These are phyloP conservation scores for Drosophila tani DNA, from an alignment of 1,140 invertebrate genomes.

Conservation along the genomic window DNA sequence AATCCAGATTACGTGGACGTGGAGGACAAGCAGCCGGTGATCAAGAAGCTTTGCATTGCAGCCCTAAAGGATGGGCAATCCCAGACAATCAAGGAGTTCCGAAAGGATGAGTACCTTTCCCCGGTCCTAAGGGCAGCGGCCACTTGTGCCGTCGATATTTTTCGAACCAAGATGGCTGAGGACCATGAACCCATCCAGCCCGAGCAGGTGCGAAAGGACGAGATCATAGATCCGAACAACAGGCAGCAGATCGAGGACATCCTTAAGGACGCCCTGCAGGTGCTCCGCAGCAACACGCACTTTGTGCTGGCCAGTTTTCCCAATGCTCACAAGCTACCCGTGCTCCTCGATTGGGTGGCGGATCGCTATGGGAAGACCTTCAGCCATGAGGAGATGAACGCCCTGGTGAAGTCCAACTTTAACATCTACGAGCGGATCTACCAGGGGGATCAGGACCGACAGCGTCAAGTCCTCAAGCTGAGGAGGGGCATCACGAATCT, in stretches of 20 bases:
- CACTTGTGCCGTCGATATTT: conserved; percentile 10
- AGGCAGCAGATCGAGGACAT: conserved; percentile 41
- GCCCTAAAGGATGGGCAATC: conserved; percentile 7
- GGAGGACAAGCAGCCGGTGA: conserved; percentile 24
- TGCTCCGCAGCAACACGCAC: conserved; percentile 43
- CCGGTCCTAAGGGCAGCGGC: conserved; percentile 12
- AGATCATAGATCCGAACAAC: conserved; percentile 66
- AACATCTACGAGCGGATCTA: conserved; percentile 8
- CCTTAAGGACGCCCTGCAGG: conserved; percentile 52
- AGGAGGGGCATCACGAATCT: background rate
- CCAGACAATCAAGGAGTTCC: background rate
- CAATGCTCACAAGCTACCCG: conserved; percentile 68
- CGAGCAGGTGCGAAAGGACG: background rate
- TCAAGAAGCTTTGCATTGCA: conserved; percentile 28
- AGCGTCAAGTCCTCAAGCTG: background rate
- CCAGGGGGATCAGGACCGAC: fast-evolving
- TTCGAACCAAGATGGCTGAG: background rate
- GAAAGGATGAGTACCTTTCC: background rate
- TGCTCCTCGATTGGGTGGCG: conserved; percentile 66
- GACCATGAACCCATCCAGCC: background rate
- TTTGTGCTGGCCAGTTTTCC: conserved; percentile 75
- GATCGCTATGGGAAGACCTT: conserved; percentile 67
- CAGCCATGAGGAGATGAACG: conserved; percentile 20
- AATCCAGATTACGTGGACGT: conserved; percentile 3
- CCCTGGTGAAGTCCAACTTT: background rate